These are phyloP conservation scores for Xanthia togata DNA, from an alignment of 2,888 invertebrate genomes.

Conservation along the genomic window DNA sequence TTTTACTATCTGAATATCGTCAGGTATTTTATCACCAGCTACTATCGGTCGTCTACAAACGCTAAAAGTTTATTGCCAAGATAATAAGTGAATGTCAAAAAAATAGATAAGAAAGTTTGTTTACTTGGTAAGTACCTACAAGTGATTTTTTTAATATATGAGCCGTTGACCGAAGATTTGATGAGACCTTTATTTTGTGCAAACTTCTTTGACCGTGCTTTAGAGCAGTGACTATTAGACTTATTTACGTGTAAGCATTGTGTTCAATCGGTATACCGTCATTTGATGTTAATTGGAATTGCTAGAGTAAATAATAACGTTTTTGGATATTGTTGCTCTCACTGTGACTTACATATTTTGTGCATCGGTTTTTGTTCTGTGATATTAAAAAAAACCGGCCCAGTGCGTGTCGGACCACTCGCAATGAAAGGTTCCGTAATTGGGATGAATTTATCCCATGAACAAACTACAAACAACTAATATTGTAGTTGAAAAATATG, in stretches of 20 bases:
- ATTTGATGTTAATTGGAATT: neutral
- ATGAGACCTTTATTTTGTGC: constrained; percentile 8
- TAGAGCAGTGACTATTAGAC: neutral
- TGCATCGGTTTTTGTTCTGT: neutral
- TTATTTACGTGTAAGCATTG: constrained; percentile 17
- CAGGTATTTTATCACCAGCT: neutral
- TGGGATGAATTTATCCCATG: too few species aligned
- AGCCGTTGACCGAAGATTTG: constrained; percentile 17
- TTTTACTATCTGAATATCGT: too few species aligned
- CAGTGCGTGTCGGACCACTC: too few species aligned
- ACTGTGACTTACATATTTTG: neutral
- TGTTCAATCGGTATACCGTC: constrained; percentile 15
- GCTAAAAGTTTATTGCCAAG: constrained; percentile 1
- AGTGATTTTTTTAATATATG: constrained; percentile 30
- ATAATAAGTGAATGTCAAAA: constrained; percentile 20
- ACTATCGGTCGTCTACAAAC: constrained; percentile 11
- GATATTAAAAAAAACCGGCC: too few species aligned
- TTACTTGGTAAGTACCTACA: constrained; percentile 16
- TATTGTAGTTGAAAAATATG: too few species aligned
- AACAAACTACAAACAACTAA: too few species aligned
- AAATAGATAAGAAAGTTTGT: constrained; percentile 27
- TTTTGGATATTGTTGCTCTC: neutral
- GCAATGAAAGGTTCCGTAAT: too few species aligned
- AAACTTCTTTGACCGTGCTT: constrained; percentile 7
- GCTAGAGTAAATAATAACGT: constrained; percentile 5